Percentiles rank a stretch among this genome's conserved stretches.
These are phyloP conservation scores for Metellina segmentata DNA, from an alignment of 2,888 invertebrate genomes.

Conservation along the genomic window DNA sequence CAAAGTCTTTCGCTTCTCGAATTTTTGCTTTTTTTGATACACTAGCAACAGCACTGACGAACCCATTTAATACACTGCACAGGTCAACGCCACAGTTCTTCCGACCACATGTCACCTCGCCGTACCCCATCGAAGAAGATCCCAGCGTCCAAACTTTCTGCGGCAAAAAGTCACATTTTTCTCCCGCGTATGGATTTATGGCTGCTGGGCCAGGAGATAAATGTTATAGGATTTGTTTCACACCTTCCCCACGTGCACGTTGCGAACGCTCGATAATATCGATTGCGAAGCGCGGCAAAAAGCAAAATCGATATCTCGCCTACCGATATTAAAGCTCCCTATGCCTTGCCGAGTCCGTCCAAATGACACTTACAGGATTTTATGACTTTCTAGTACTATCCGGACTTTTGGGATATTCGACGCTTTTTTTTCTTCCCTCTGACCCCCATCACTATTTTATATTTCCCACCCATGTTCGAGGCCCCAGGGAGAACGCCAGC, in stretches of 20 bases:
- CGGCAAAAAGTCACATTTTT: background rate
- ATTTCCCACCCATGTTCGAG: slow-evolving; percentile 33
- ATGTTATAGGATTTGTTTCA: slow-evolving; percentile 59
- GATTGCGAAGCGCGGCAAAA: slow-evolving; percentile 49
- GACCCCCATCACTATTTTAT: slow-evolving; percentile 47
- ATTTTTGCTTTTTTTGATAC: no score
- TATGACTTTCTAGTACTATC: slow-evolving; percentile 74
- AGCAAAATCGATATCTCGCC: slow-evolving; percentile 60
- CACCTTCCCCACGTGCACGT: slow-evolving; percentile 46
- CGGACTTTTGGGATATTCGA: slow-evolving; percentile 62
- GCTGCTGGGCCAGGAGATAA: slow-evolving; percentile 24
- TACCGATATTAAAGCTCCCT: slow-evolving; percentile 50
- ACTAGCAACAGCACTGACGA: no score
- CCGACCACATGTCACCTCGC: no score
- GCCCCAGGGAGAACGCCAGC: slow-evolving; percentile 33
- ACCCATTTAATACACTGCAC: no score
- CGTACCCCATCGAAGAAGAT: no score
- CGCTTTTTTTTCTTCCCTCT: slow-evolving; percentile 35
- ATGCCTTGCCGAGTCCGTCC: slow-evolving; percentile 26
- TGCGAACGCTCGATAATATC: slow-evolving; percentile 60
- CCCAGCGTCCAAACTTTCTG: no score
- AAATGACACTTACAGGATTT: slow-evolving; percentile 74
- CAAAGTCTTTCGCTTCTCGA: no score
- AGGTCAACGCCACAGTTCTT: no score
- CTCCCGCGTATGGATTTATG: slow-evolving; percentile 41